Evolutionary conservation across 2,113 vertebrate species (phyloP), one percentile per base, ranked within the genome.

Genomic region (Gallinago jamesoni): DNA sequence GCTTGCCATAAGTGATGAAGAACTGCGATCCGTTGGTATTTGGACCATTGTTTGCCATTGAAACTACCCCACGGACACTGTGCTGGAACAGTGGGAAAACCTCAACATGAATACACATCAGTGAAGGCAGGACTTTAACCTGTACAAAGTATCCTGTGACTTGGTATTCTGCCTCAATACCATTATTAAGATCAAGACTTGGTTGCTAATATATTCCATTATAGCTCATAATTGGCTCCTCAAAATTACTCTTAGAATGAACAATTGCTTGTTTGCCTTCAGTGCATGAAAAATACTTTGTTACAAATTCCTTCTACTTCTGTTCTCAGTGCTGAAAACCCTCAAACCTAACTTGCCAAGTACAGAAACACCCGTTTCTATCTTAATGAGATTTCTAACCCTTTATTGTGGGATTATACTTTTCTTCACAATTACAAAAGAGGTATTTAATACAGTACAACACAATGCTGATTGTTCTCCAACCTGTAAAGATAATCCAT

Each of bases 11-110:
- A 7, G 99, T 99, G 97, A 99, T 99, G 98, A 99, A 99, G 96
- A 99, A 99, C 96, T 99, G 99, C 0, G 99, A 99, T 45, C 98
- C 99, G 62, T 99, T 99, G 30, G 99, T 99, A 95, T 99, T 99
- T 6, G 99, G 99, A 45, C 99, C 99, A 35, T 98, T 99, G 96
- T 99, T 99, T 53, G 99, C 99, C 99, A 99, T 99, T 11, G 99
- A 99, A 72, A 99, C 99, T 12, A 99, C 99, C 28, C 99, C 99
- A 94, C 99, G 98, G 50, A 99, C 99, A 53, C 97, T 99, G 93
- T 99, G 99, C 99, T 99, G 94, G 93, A 96, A 98, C 18, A 87
- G 14, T 12, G 33, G 27, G 31, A 68, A 89, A 83, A 60, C 4
- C 14, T 82, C 30, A 79, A 24, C 8, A 31, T 69, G 59, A 76